These are phyloP conservation scores for Anarhynchus alexandrinus DNA, from an alignment of 2,113 vertebrate genomes.

Conservation along the genomic window DNA sequence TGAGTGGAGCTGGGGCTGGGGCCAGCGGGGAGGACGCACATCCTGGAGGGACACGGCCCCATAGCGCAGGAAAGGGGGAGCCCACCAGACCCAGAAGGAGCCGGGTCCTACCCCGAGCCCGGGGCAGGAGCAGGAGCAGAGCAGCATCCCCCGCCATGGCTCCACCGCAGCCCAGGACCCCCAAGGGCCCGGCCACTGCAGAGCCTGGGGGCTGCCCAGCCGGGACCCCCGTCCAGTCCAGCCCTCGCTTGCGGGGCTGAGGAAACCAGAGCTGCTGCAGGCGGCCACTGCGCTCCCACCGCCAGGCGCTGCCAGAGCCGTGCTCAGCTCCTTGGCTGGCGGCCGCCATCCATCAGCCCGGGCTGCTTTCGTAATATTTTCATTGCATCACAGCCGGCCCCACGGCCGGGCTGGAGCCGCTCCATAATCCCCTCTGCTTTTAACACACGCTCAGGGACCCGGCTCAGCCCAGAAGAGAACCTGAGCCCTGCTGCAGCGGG, in stretches of 20 bases:
- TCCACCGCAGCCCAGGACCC: background rate
- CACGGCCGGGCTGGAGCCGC: background rate
- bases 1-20: background rate
- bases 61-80: background rate
- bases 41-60: background rate
- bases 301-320: background rate
- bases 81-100: background rate
- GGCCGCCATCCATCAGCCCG: background rate
- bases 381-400: slow-evolving; percentile 26
- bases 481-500: background rate
- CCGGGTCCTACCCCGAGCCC: fast-evolving
- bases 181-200: background rate
- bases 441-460: slow-evolving; percentile 14
- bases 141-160: background rate
- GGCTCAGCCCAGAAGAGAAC: slow-evolving; percentile 24
- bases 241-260: background rate
- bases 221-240: background rate
- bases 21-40: background rate
- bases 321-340: background rate
- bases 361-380: background rate
- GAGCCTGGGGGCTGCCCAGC: background rate
- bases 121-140: background rate
- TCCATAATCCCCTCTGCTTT: slow-evolving; percentile 28
- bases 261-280: background rate
- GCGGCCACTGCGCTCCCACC: background rate